A percentile compares a stretch with the other conserved stretches of the same genome.
phyloP scores from a whole-genome alignment of 2,888 invertebrate genomes.

The Pantelozetes paolii region DNA sequence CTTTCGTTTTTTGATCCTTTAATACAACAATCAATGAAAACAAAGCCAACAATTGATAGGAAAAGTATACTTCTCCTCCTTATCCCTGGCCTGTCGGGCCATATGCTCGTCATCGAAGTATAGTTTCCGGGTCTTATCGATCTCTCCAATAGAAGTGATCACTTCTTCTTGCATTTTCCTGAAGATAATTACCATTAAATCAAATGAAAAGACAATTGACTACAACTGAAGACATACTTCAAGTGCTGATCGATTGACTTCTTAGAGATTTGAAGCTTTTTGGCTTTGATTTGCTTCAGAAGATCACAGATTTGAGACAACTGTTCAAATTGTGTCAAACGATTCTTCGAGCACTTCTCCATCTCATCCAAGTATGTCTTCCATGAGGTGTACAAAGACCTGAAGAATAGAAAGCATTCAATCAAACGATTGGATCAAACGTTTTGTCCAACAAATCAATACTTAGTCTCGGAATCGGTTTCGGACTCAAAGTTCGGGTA shows the following conservation, averaged over 20 bases:
- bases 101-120: slow-evolving; percentile 95
- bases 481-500: slow-evolving; percentile 34
- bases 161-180: slow-evolving; percentile 79
- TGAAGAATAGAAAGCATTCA: too few relatives aligned
- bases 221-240: slow-evolving; percentile 57
- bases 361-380: slow-evolving; percentile 89
- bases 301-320: slow-evolving; percentile 36
- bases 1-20: slow-evolving; percentile 50
- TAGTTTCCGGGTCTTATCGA: slow-evolving; percentile 87
- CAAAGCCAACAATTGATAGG: slow-evolving; percentile 43
- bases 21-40: slow-evolving; percentile 62
- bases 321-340: slow-evolving; percentile 61
- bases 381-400: slow-evolving; percentile 99
- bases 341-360: slow-evolving; percentile 82
- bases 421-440: not conserved
- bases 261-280: slow-evolving; percentile 53
- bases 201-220: too few relatives aligned
- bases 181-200: not conserved
- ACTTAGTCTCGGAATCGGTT: slow-evolving; percentile 41
- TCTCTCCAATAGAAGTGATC: slow-evolving; percentile 76
- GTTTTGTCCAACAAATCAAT: not conserved
- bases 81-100: slow-evolving; percentile 89
- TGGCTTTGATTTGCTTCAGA: slow-evolving; percentile 40
- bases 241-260: slow-evolving; percentile 72
- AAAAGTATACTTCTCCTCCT: slow-evolving; percentile 68